These are phyloP conservation scores for Drosophila obscura DNA, from an alignment of 1,140 invertebrate species.

Conservation along the genomic window DNA sequence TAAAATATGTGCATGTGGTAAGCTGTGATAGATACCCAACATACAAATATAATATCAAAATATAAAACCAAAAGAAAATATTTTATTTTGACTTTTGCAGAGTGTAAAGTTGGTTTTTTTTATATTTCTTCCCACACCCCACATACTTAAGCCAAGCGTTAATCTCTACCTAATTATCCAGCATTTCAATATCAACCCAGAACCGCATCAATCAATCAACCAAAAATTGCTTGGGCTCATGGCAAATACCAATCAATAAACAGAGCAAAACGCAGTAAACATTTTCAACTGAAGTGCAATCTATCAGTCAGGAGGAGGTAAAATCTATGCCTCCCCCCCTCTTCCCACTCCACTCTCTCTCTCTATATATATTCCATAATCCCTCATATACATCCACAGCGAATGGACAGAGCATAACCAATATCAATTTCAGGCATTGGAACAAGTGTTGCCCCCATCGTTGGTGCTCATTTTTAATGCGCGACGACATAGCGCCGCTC, in stretches of 20 bases:
- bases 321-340: no score
- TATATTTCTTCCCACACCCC: no score
- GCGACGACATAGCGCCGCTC: conserved; percentile 59
- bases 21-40: no score
- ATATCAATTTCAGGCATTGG: conserved; percentile 73
- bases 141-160: no score
- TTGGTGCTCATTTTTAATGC: conserved; percentile 71
- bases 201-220: conserved; percentile 34
- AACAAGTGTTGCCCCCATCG: conserved; percentile 54
- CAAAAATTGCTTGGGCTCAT: conserved; percentile 39
- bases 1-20: no score
- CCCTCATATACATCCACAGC: conserved; percentile 16
- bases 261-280: conserved; percentile 5
- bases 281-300: conserved; percentile 45
- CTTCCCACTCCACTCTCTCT: not conserved
- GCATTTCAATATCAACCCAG: no score
- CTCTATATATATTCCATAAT: conserved; percentile 22
- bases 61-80: no score
- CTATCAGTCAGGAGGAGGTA: not conserved
- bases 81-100: no score
- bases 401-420: conserved; percentile 34
- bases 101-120: no score
- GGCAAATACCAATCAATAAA: conserved; percentile 56
- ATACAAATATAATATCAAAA: no score
- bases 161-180: no score